phyloP scores from a whole-genome alignment of 2,113 vertebrate genomes.

The Bombycilla garrulus region DNA sequence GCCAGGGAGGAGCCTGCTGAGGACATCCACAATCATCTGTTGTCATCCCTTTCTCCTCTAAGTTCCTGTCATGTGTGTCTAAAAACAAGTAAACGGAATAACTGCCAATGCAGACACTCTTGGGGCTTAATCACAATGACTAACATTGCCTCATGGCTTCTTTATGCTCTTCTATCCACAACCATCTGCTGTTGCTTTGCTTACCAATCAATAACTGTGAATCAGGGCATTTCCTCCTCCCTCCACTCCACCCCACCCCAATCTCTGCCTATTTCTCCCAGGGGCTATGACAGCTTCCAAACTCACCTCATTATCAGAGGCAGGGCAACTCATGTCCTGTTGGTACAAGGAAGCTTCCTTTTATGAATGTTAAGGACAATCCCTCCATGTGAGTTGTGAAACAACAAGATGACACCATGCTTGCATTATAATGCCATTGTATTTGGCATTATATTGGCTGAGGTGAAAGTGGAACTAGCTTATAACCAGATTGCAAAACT shows the following conservation, averaged over 20 bases:
- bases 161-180: background rate
- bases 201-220: background rate
- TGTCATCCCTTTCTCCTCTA: background rate
- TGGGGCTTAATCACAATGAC: conserved; percentile 19
- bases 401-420: background rate
- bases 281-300: background rate
- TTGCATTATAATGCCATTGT: background rate
- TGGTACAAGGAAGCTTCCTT: background rate
- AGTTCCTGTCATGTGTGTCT: background rate
- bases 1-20: background rate
- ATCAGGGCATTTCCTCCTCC: background rate
- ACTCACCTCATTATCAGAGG: background rate
- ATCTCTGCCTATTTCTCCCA: background rate
- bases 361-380: background rate
- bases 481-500: background rate
- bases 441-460: background rate
- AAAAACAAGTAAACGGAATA: conserved; percentile 7
- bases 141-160: conserved; percentile 20
- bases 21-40: background rate
- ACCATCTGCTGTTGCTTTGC: conserved; percentile 26
- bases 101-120: background rate
- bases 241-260: background rate
- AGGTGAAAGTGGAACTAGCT: background rate
- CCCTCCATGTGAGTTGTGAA: background rate
- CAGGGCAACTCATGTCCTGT: background rate